phyloP scores from a whole-genome alignment of 1,140 invertebrate species.

The Papilio glaucus region DNA sequence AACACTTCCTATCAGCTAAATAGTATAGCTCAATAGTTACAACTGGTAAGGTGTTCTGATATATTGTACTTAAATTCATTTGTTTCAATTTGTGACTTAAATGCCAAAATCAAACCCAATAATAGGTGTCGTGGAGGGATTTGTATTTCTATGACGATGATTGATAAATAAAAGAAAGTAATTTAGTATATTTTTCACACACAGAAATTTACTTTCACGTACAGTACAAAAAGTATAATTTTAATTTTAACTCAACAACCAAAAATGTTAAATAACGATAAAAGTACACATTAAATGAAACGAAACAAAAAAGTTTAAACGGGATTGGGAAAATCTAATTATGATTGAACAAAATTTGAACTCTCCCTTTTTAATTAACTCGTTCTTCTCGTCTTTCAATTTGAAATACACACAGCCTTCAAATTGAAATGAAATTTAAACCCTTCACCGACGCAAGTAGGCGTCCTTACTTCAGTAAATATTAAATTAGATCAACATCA shows the following conservation, averaged over 20 bases:
- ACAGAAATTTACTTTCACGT: no score
- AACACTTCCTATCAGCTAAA: no score
- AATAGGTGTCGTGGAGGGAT: no score
- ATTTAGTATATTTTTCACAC: no score
- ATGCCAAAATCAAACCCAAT: no score
- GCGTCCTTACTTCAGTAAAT: slow-evolving; percentile 1
- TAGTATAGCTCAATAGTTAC: no score
- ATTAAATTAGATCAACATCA: slow-evolving; percentile 12
- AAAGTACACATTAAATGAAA: neutral
- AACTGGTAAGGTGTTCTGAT: no score
- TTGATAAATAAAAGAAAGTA: no score
- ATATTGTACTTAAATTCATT: no score
- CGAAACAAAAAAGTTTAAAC: slow-evolving; percentile 9
- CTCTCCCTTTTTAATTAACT: slow-evolving; percentile 24
- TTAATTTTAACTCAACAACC: neutral
- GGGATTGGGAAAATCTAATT: slow-evolving; percentile 23
- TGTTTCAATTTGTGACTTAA: no score
- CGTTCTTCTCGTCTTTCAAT: slow-evolving; percentile 26
- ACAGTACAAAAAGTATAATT: neutral
- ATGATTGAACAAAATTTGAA: slow-evolving; percentile 25
- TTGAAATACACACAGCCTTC: slow-evolving; percentile 20
- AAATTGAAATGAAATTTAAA: slow-evolving; percentile 24
- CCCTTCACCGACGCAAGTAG: neutral
- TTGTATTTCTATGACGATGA: no score
- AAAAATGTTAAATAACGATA: neutral